Evolutionary conservation across 2,888 invertebrate species (phyloP).

Genomic region (Zaprionus lineosus): DNA sequence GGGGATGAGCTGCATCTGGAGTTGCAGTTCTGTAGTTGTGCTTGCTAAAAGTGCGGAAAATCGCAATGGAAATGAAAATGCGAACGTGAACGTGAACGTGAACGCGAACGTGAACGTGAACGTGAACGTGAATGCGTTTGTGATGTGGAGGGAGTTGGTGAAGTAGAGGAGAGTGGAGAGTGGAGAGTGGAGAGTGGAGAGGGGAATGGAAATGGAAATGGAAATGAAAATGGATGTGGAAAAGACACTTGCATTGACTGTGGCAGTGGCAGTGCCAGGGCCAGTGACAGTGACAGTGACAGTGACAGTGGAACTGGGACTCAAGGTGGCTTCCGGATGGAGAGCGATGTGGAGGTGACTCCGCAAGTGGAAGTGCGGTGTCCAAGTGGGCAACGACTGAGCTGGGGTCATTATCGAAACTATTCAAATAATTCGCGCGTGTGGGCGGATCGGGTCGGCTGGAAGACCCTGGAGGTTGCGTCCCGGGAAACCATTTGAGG

Average conservation of each 20-base stretch:
- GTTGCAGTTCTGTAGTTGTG: constrained; percentile 29
- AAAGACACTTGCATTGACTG: too few species aligned
- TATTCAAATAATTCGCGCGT: constrained; percentile 69
- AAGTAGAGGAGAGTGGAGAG: background rate
- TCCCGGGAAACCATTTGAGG: constrained; percentile 39
- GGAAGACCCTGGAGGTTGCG: constrained; percentile 6
- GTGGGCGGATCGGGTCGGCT: constrained; percentile 56
- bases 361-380: constrained; percentile 40
- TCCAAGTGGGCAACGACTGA: constrained; percentile 59
- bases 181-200: background rate
- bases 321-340: too few species aligned
- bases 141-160: too few species aligned
- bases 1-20: constrained; percentile 30
- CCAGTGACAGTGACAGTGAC: too few species aligned
- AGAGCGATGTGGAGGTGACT: constrained; percentile 29
- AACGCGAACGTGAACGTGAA: background rate
- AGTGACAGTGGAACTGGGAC: too few species aligned
- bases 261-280: too few species aligned
- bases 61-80: constrained; percentile 26
- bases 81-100: background rate
- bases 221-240: constrained; percentile 29
- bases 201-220: constrained; percentile 28
- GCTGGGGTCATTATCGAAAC: constrained; percentile 70
- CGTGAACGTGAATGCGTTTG: background rate
- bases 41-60: constrained; percentile 32